These are phyloP conservation scores for Parnassius apollo DNA, from an alignment of 2,888 invertebrate genomes.

Conservation along the genomic window DNA sequence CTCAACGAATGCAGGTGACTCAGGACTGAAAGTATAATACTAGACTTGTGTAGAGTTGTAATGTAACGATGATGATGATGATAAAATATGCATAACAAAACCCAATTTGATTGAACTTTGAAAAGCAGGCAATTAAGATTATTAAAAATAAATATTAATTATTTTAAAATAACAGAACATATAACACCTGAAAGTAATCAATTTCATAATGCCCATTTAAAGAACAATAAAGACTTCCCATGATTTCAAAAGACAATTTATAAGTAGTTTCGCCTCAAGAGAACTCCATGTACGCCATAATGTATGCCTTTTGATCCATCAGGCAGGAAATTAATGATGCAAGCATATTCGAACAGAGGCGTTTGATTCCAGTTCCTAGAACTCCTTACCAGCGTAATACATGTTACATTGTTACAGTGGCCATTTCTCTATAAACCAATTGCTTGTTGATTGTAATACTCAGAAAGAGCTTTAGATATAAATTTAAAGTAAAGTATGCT, in stretches of 20 bases:
- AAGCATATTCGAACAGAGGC: slow-evolving; percentile 6
- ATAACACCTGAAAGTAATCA: too few relatives aligned
- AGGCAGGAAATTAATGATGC: slow-evolving; percentile 18
- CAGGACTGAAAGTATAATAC: too few relatives aligned
- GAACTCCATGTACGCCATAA: not conserved
- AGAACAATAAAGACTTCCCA: not conserved
- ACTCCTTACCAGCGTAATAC: slow-evolving; percentile 13
- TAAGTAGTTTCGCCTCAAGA: slow-evolving; percentile 7
- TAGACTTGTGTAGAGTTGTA: too few relatives aligned
- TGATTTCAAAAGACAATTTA: slow-evolving; percentile 3
- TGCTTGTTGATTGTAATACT: not conserved
- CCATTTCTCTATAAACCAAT: slow-evolving; percentile 3
- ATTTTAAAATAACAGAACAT: too few relatives aligned
- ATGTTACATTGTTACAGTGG: slow-evolving; percentile 11
- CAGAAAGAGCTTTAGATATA: too few relatives aligned
- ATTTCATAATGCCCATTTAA: not conserved
- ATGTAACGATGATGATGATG: too few relatives aligned
- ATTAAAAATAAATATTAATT: too few relatives aligned
- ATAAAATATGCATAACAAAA: too few relatives aligned
- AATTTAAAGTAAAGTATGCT: too few relatives aligned
- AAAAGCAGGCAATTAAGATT: too few relatives aligned
- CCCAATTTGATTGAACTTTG: too few relatives aligned
- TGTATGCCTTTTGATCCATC: slow-evolving; percentile 8
- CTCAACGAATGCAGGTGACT: too few relatives aligned
- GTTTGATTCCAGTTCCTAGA: slow-evolving; percentile 16